Evolutionary conservation across 2,888 invertebrate genomes (phyloP).

Genomic region (Caenorhabditis macrosperma): DNA sequence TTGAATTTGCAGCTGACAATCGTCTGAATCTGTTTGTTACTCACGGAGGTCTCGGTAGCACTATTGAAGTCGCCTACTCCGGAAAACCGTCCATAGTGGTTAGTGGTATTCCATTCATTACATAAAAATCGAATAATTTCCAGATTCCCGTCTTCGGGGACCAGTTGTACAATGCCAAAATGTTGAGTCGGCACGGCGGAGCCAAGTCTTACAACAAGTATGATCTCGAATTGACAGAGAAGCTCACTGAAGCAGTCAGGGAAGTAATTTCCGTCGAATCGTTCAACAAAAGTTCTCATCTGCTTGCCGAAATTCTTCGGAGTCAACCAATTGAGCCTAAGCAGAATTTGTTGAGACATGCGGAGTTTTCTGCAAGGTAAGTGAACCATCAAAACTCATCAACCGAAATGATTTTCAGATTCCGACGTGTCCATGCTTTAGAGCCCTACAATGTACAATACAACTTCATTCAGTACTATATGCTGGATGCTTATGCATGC

Average conservation of each 20-base stretch:
- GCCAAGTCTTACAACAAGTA: slow-evolving; percentile 47
- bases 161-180: slow-evolving; percentile 31
- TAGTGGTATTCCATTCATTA: neutral
- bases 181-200: slow-evolving; percentile 44
- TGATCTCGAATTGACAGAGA: slow-evolving; percentile 8
- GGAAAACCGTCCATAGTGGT: slow-evolving; percentile 36
- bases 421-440: slow-evolving; percentile 26
- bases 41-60: slow-evolving; percentile 30
- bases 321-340: slow-evolving; percentile 30
- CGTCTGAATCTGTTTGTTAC: slow-evolving; percentile 27
- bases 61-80: slow-evolving; percentile 30
- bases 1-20: slow-evolving; percentile 8
- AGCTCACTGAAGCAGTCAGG: slow-evolving; percentile 3
- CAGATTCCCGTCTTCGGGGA: slow-evolving; percentile 46
- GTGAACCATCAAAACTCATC: neutral
- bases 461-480: slow-evolving; percentile 33
- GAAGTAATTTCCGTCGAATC: slow-evolving; percentile 4
- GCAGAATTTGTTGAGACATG: slow-evolving; percentile 20
- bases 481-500: slow-evolving; percentile 24
- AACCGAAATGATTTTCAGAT: slow-evolving; percentile 10
- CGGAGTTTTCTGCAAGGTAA: slow-evolving; percentile 23
- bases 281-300: slow-evolving; percentile 8
- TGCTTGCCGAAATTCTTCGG: slow-evolving; percentile 18
- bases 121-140: neutral
- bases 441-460: slow-evolving; percentile 36